These are phyloP conservation scores for Leistus spinibarbis DNA, from an alignment of 2,888 invertebrate species.

Conservation along the genomic window DNA sequence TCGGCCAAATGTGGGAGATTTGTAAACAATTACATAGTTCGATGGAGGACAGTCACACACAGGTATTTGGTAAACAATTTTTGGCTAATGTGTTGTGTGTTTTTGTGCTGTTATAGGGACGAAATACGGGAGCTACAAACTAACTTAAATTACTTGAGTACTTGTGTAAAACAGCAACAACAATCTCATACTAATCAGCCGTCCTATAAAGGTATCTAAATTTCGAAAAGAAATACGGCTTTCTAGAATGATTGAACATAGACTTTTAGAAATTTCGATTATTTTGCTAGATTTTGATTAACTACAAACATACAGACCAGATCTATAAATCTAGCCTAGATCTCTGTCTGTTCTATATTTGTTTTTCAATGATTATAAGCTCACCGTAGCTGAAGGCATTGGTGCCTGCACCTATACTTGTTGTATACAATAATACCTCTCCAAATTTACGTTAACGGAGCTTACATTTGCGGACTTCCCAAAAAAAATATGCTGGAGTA, in stretches of 20 bases:
- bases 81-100: conserved; percentile 52
- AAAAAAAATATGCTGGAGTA: too few relatives aligned
- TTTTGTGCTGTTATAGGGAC: conserved; percentile 66
- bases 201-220: conserved; percentile 30
- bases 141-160: conserved; percentile 72
- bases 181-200: conserved; percentile 38
- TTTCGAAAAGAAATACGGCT: neutral
- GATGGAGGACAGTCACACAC: conserved; percentile 45
- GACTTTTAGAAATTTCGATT: conserved; percentile 3
- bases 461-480: too few relatives aligned
- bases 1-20: conserved; percentile 66
- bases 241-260: conserved; percentile 1
- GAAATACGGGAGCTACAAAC: conserved; percentile 81
- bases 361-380: too few relatives aligned
- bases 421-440: too few relatives aligned
- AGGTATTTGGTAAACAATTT: conserved; percentile 46
- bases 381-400: too few relatives aligned
- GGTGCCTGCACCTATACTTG: too few relatives aligned
- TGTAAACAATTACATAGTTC: conserved; percentile 60
- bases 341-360: too few relatives aligned
- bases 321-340: too few relatives aligned
- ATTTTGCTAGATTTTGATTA: too few relatives aligned
- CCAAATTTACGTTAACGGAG: too few relatives aligned
- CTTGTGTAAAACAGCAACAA: conserved; percentile 52
- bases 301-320: too few relatives aligned